Evolutionary conservation across 2,797 vertebrate genomes (phyloP), one percentile per base, ranked within the genome.

Genomic region (Vireo griseus): DNA sequence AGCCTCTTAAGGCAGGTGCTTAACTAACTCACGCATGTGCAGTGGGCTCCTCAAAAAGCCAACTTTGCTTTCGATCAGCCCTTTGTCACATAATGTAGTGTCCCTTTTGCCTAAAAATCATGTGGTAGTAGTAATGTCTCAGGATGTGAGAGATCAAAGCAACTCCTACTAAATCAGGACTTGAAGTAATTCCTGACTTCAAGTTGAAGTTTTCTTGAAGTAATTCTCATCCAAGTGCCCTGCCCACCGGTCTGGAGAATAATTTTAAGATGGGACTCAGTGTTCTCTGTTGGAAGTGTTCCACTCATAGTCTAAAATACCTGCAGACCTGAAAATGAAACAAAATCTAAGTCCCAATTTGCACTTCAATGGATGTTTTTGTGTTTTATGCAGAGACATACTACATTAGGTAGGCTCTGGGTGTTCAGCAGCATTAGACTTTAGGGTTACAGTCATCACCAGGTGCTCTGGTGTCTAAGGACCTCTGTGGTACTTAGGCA

Each of bases 21-120:
- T 57, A 29, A 72, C 52, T 31, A 15, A 54, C 47, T 24, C 6
- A 7, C 7, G 5, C 0, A 2, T 68, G 25, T 42, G 20, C 48
- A 9, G 24, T 4, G 14, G 37, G 39, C n/a, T 76, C 39, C 18
- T 76, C 35, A 11, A 13, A 50, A 77, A 88, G 31, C 26, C 50
- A 48, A 7, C 6, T 74, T 62, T 20, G n/a, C 8, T 63, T 80
- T 69, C 1, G 0, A 0, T 50, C 45, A 44, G 16, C 10, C 29
- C 22, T 63, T 78, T 66, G 48, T 50, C 61, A 39, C 22, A 9
- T 51, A 39, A 44, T 8, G 20, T 33, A 39, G 16, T 37, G 40
- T 62, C n/a, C 26, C n/a, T 81, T 84, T 81, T 78, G 37, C 47
- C n/a, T 42, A 22, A 58, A 68, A 72, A 48, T 51, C 3, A 3